Evolutionary conservation across 2,888 invertebrate genomes (phyloP), one percentile per base, ranked within the genome.

Genomic region (Steinernema carpocapsae): DNA sequence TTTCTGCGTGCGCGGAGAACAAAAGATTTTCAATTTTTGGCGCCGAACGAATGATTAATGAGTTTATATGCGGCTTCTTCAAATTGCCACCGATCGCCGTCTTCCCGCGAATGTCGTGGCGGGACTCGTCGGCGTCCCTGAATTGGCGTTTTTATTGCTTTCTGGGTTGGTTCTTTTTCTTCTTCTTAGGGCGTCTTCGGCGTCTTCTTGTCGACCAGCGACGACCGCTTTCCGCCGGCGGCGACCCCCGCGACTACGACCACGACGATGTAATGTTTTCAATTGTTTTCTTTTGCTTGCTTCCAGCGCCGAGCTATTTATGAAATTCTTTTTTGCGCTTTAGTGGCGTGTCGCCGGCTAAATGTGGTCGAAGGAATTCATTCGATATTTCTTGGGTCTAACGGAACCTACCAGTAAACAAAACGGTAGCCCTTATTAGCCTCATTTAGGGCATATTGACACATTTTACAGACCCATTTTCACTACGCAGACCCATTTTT

Each of bases 181-280:
- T 43, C 43, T n/a, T n/a, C n/a, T n/a, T n/a, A n/a, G n/a, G n/a
- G n/a, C n/a, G n/a, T n/a, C 43, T 43, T 43, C 14, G 43, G 14
- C 7, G 7, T 43, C 43, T 43, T 43, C 43, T 7, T 7, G 43
- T 7, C 43, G 43, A 43, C 43, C 43, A 14, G 10, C 43, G 43
- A 43, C 10, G 43, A n/a, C n/a, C n/a, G n/a, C n/a, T n/a, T n/a
- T n/a, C 43, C 10, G 43, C 14, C 43, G 43, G 14, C 43, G 14
- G 10, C 43, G 14, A 43, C 56, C 22, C 4, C 3, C 56, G 56
- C 56, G 12, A 19, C 51, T 51, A 19, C 51, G 10, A n/a, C n/a
- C n/a, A n/a, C 43, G 10, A 43, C 43, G 48, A 48, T 56, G 56
- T 56, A 56, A 56, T 56, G 56, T 56, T 56, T 24, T 56, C n/a